Percentiles rank a stretch among this genome's conserved stretches.
These are phyloP conservation scores for Orcinus orca DNA, from an alignment of 2,113 vertebrate genomes.

Conservation along the genomic window DNA sequence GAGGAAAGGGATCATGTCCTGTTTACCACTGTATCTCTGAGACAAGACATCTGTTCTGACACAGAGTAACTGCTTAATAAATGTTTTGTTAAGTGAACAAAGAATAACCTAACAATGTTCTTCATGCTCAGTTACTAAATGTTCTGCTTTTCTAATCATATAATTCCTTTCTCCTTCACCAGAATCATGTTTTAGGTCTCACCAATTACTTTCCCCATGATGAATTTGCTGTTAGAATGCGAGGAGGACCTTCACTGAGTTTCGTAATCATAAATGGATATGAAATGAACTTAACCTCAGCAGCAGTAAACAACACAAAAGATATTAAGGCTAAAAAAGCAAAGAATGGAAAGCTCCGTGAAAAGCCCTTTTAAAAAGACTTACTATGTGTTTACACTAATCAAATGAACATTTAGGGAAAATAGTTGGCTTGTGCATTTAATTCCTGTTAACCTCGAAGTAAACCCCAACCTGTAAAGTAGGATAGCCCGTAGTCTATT, in stretches of 20 bases:
- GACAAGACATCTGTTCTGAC: not conserved
- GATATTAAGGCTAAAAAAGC: not conserved
- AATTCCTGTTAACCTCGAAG: not conserved
- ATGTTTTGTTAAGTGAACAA: not conserved
- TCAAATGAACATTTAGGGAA: not conserved
- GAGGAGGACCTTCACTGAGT: not conserved
- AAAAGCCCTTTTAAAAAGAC: not conserved
- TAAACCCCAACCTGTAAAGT: not conserved
- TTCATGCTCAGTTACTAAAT: not conserved
- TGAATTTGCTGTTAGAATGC: not conserved
- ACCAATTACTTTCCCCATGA: not conserved
- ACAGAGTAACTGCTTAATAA: not conserved
- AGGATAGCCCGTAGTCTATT: not conserved
- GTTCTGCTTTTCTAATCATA: not conserved
- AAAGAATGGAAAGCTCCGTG: not conserved
- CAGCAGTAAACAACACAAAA: not conserved
- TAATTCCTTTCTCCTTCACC: slow-evolving; percentile 2
- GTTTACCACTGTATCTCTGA: not conserved
- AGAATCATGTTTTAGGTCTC: not conserved
- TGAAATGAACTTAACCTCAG: not conserved
- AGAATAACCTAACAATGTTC: not conserved
- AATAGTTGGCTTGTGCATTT: not conserved
- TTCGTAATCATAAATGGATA: not conserved
- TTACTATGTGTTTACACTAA: not conserved
- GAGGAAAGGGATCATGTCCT: not conserved